These are phyloP conservation scores for Brachionus sp. DNA, from an alignment of 1,140 invertebrate genomes.

Conservation along the genomic window DNA sequence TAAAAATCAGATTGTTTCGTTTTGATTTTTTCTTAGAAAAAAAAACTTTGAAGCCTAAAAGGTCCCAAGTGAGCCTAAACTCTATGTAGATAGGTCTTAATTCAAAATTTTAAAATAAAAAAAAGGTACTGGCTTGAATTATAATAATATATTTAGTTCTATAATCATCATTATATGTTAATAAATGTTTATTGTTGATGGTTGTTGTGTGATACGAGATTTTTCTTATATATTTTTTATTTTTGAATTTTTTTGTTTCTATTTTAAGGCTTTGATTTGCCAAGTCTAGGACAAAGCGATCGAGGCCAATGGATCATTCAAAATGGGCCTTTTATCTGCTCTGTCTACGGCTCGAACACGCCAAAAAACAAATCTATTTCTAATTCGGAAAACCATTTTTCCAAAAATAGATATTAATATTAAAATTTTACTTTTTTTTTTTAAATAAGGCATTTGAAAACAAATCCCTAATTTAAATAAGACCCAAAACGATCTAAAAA, in stretches of 20 bases:
- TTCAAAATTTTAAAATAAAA: neutral
- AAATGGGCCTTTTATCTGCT: neutral
- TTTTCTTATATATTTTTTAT: neutral
- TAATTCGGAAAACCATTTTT: neutral
- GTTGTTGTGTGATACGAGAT: constrained; percentile 37
- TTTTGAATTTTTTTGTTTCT: neutral
- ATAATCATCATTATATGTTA: constrained; percentile 42
- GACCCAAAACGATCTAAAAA: neutral
- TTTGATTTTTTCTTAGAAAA: no score
- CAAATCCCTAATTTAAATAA: neutral
- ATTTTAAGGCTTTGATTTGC: neutral
- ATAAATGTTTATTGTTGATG: constrained; percentile 42
- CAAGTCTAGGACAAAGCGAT: neutral
- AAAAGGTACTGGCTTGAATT: neutral
- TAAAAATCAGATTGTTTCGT: no score
- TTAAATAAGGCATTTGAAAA: neutral
- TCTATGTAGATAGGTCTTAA: no score
- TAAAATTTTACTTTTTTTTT: neutral
- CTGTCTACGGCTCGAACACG: neutral
- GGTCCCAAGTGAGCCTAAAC: neutral
- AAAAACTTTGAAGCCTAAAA: neutral
- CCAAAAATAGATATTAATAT: neutral
- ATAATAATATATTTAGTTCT: constrained; percentile 30
- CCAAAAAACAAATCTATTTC: neutral
- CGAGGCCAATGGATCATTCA: neutral